These are phyloP conservation scores for Asarcornis scutulata DNA, from an alignment of 2,113 vertebrate species.

Conservation along the genomic window DNA sequence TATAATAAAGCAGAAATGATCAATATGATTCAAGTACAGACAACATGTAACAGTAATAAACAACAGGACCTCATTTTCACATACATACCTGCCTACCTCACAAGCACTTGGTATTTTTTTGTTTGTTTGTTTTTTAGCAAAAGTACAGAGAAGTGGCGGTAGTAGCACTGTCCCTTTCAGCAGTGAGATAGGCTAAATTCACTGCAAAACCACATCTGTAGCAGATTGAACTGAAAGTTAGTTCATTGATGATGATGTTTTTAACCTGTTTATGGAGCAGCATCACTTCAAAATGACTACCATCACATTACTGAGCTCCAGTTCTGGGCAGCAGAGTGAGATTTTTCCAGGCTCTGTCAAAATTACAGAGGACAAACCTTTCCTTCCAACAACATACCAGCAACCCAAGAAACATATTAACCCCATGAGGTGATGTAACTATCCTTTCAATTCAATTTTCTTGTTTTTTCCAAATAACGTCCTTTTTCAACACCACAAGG, in stretches of 20 bases:
- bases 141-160: not conserved
- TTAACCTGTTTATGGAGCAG: not conserved
- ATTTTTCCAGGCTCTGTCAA: not conserved
- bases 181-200: not conserved
- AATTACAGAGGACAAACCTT: not conserved
- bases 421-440: not conserved
- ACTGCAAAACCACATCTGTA: not conserved
- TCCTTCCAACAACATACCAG: not conserved
- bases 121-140: not conserved
- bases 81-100: not conserved
- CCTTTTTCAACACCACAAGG: not conserved
- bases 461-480: not conserved
- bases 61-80: not conserved
- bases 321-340: not conserved
- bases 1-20: not conserved
- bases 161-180: not conserved
- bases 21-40: not conserved
- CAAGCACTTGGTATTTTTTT: not conserved
- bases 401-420: rapidly evolving
- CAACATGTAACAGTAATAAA: not conserved
- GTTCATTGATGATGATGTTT: not conserved
- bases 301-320: not conserved
- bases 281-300: not conserved
- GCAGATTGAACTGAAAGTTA: not conserved
- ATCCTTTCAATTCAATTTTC: not conserved